Conservation (phyloP, 1,140 invertebrate species). For the Drosophila truncata region DNA sequence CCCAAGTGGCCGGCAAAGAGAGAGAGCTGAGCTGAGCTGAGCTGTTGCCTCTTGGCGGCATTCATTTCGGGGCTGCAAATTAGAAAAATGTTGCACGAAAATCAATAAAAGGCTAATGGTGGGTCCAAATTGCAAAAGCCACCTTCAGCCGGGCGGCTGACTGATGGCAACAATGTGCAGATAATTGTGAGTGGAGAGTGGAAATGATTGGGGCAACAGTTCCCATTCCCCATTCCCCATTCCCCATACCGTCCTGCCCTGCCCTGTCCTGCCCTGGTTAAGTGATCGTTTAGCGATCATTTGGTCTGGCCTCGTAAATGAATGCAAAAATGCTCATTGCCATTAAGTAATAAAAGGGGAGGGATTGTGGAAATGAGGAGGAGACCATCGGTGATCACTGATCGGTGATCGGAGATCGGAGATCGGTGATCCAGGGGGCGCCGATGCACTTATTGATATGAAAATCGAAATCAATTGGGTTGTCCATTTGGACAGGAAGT, state of each 20-base stretch:
- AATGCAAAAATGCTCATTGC: slow-evolving; percentile 37
- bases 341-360: slow-evolving; percentile 28
- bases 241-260: neutral
- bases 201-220: slow-evolving; percentile 39
- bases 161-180: slow-evolving; percentile 50
- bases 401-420: slow-evolving; percentile 1
- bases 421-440: slow-evolving; percentile 4
- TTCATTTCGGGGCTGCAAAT: slow-evolving; percentile 67
- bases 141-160: slow-evolving; percentile 7
- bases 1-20: slow-evolving; percentile 49
- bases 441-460: neutral
- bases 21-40: neutral
- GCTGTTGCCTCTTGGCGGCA: slow-evolving; percentile 42
- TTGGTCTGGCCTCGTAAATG: slow-evolving; percentile 30
- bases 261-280: neutral
- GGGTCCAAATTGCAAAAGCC: slow-evolving; percentile 60
- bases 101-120: slow-evolving; percentile 77
- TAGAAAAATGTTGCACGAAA: slow-evolving; percentile 77
- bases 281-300: slow-evolving; percentile 49
- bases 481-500: neutral
- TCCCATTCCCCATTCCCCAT: slow-evolving; percentile 11
- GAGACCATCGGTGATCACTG: slow-evolving; percentile 12
- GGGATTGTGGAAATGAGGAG: slow-evolving; percentile 24
- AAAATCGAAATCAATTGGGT: neutral
- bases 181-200: slow-evolving; percentile 41